Evolutionary conservation across 2,888 invertebrate genomes (phyloP).

Genomic region (Erynnis tages): DNA sequence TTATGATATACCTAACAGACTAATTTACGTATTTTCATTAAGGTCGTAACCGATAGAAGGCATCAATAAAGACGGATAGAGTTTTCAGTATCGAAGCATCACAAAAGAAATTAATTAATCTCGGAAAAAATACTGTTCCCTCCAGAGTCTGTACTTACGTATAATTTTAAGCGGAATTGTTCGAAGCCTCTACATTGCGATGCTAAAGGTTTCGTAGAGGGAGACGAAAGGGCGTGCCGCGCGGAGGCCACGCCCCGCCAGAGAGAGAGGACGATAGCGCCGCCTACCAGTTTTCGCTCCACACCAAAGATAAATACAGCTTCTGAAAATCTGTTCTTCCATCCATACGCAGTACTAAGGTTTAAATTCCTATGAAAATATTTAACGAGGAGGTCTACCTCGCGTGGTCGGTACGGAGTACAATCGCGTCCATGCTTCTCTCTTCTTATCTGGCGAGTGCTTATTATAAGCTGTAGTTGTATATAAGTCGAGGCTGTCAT

Average conservation of each 20-base stretch:
- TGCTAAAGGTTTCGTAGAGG: slow-evolving; percentile 40
- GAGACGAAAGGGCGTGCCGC: slow-evolving; percentile 58
- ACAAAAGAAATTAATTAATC: slow-evolving; percentile 27
- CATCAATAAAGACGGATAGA: slow-evolving; percentile 19
- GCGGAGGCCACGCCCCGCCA: slow-evolving; percentile 63
- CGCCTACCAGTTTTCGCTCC: slow-evolving; percentile 60
- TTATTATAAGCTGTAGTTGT: slow-evolving; percentile 58
- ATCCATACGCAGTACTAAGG: slow-evolving; percentile 38
- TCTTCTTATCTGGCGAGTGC: slow-evolving; percentile 48
- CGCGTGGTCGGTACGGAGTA: slow-evolving; percentile 38
- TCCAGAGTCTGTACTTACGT: slow-evolving; percentile 29
- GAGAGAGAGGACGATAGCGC: slow-evolving; percentile 60
- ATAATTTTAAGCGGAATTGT: slow-evolving; percentile 36
- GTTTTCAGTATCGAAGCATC: slow-evolving; percentile 17
- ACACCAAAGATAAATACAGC: slow-evolving; percentile 38
- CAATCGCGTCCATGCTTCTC: slow-evolving; percentile 53
- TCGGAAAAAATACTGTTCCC: slow-evolving; percentile 25
- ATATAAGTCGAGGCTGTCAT: slow-evolving; percentile 64
- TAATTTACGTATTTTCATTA: slow-evolving; percentile 9
- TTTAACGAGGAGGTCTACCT: slow-evolving; percentile 20
- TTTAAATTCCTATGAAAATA: slow-evolving; percentile 39
- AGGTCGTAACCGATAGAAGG: slow-evolving; percentile 10
- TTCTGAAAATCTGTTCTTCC: slow-evolving; percentile 3
- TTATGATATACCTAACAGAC: too few relatives aligned
- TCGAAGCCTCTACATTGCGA: slow-evolving; percentile 31